phyloP scores from a whole-genome alignment of 2,888 invertebrate genomes.

The Maniola hyperantus region DNA sequence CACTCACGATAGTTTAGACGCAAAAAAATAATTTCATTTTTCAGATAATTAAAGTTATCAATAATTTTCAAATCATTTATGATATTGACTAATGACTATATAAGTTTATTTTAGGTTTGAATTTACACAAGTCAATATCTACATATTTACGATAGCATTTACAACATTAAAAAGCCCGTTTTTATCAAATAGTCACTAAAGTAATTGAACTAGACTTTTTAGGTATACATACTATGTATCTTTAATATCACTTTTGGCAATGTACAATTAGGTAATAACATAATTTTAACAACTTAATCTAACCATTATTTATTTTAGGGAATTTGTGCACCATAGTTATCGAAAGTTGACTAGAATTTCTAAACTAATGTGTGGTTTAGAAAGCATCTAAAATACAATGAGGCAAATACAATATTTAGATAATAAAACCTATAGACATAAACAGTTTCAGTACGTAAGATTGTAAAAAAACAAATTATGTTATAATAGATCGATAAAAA shows the following conservation, averaged over 20 bases:
- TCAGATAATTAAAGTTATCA: no score
- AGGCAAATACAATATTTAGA: neutral
- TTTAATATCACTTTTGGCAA: constrained; percentile 68
- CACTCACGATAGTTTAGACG: no score
- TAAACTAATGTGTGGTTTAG: neutral
- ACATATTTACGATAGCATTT: constrained; percentile 5
- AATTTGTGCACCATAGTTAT: constrained; percentile 12
- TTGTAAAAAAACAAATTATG: no score
- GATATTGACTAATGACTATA: no score
- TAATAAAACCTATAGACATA: neutral
- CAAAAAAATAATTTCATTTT: no score
- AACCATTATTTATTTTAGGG: constrained; percentile 6
- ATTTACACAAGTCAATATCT: constrained; percentile 11
- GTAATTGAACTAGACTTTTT: constrained; percentile 33
- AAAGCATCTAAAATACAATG: constrained; percentile 8
- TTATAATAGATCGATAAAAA: no score
- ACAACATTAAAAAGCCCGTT: constrained; percentile 17
- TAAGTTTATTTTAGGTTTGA: no score
- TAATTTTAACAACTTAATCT: constrained; percentile 13
- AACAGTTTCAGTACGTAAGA: no score
- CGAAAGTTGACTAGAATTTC: neutral
- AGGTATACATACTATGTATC: constrained; percentile 45
- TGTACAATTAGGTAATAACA: constrained; percentile 29
- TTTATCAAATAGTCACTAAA: constrained; percentile 18
- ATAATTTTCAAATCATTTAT: no score